phyloP scores from a whole-genome alignment of 2,113 vertebrate genomes.

The Gobiocypris rarus region DNA sequence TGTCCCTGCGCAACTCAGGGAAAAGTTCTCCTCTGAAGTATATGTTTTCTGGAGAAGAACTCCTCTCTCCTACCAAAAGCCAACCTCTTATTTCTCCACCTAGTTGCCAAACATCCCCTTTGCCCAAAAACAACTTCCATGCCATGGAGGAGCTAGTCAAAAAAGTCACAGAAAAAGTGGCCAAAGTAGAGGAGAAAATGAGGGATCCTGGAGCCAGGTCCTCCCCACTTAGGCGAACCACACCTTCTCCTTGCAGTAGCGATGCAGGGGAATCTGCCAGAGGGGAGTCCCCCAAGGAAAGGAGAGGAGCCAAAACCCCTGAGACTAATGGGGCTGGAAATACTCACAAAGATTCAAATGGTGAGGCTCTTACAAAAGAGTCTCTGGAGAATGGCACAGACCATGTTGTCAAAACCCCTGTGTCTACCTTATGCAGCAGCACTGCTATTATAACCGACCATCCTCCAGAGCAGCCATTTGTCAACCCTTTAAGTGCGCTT shows the following conservation, averaged over 20 bases:
- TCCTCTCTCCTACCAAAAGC: slow-evolving; percentile 86
- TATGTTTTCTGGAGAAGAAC: slow-evolving; percentile 85
- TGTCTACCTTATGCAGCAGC: slow-evolving; percentile 83
- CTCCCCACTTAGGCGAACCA: slow-evolving; percentile 84
- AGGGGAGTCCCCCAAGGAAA: slow-evolving; percentile 81
- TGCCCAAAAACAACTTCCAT: slow-evolving; percentile 95
- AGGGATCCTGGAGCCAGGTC: slow-evolving; percentile 84
- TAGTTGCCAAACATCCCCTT: slow-evolving; percentile 90
- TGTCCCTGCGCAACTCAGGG: slow-evolving; percentile 89
- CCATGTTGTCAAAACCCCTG: slow-evolving; percentile 76
- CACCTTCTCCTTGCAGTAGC: slow-evolving; percentile 89
- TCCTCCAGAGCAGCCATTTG: slow-evolving; percentile 95
- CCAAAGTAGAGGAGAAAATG: slow-evolving; percentile 94
- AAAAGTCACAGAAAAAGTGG: slow-evolving; percentile 97
- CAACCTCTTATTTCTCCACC: slow-evolving; percentile 88
- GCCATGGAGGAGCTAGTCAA: slow-evolving; percentile 98
- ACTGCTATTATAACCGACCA: slow-evolving; percentile 98
- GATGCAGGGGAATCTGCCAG: slow-evolving; percentile 84
- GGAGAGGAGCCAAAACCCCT: slow-evolving; percentile 82
- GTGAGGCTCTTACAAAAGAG: slow-evolving; percentile 80
- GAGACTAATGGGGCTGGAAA: slow-evolving; percentile 75
- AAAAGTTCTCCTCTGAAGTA: slow-evolving; percentile 88
- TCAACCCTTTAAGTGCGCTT: slow-evolving; percentile 97
- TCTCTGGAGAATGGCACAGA: slow-evolving; percentile 87
- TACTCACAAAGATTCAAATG: slow-evolving; percentile 80